Evolutionary conservation across 2,888 invertebrate genomes (phyloP).

Genomic region (Norana najaformis): DNA sequence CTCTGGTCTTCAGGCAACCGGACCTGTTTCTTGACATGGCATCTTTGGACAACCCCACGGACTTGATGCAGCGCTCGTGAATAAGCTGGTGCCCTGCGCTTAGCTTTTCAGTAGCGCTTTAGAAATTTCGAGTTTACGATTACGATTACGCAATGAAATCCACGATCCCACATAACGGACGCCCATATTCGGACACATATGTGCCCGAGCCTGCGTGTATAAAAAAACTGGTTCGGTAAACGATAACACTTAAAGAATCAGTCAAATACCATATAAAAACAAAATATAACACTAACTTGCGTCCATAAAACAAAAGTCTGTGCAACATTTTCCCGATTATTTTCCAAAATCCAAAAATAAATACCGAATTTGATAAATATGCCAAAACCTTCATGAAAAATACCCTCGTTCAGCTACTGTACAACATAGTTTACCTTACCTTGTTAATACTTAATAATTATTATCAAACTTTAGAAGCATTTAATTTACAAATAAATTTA

Average conservation of each 20-base stretch:
- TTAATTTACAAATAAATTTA: neutral
- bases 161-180: neutral
- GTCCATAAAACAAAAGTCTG: slow-evolving; percentile 13
- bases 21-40: too few relatives aligned
- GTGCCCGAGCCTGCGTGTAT: neutral
- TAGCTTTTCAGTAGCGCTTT: too few relatives aligned
- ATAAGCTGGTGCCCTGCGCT: too few relatives aligned
- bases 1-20: too few relatives aligned
- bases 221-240: neutral
- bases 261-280: neutral
- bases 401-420: neutral
- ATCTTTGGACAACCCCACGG: too few relatives aligned
- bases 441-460: neutral
- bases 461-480: neutral
- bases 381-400: neutral
- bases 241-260: neutral
- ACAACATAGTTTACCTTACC: neutral
- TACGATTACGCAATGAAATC: too few relatives aligned
- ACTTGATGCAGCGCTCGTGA: too few relatives aligned
- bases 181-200: neutral
- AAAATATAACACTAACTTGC: neutral
- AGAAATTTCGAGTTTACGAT: too few relatives aligned
- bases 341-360: neutral
- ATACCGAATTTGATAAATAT: neutral
- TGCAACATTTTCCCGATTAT: neutral